phyloP scores from a whole-genome alignment of 2,888 invertebrate genomes.

The Hofmannophila pseudospretella region DNA sequence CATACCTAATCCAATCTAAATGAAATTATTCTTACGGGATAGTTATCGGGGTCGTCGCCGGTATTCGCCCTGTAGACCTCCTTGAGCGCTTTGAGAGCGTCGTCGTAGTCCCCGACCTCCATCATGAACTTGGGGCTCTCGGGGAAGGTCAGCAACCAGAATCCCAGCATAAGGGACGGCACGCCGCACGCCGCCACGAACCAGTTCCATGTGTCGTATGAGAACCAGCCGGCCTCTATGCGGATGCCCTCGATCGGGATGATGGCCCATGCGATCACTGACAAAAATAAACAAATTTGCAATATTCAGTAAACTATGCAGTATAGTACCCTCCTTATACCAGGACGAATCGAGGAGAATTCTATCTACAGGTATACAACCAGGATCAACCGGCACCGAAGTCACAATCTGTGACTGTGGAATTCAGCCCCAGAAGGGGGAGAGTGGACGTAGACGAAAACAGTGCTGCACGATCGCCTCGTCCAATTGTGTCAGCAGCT shows the following conservation, averaged over 20 bases:
- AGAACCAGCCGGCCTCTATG: conserved; percentile 77
- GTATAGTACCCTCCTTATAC: no score
- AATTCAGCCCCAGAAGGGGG: no score
- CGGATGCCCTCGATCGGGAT: conserved; percentile 83
- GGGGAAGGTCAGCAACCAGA: conserved; percentile 86
- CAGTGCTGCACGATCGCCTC: no score
- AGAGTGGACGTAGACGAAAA: no score
- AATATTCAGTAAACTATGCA: no score
- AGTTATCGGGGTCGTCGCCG: conserved; percentile 82
- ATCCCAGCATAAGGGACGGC: conserved; percentile 81
- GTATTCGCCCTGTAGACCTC: conserved; percentile 85
- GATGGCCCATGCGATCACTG: conserved; percentile 88
- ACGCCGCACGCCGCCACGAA: conserved; percentile 86
- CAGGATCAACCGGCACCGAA: no score
- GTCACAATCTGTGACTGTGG: no score
- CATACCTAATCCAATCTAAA: no score
- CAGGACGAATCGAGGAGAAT: no score
- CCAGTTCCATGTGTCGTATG: conserved; percentile 88
- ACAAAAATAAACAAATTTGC: no score
- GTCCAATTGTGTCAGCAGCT: no score
- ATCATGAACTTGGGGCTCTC: conserved; percentile 91
- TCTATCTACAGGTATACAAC: no score
- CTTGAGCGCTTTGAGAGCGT: conserved; percentile 82
- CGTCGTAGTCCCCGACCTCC: conserved; percentile 87
- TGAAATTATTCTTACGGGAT: conserved; percentile 83